Conservation (phyloP, 2,113 vertebrate species). For the Perognathus longimembris region DNA sequence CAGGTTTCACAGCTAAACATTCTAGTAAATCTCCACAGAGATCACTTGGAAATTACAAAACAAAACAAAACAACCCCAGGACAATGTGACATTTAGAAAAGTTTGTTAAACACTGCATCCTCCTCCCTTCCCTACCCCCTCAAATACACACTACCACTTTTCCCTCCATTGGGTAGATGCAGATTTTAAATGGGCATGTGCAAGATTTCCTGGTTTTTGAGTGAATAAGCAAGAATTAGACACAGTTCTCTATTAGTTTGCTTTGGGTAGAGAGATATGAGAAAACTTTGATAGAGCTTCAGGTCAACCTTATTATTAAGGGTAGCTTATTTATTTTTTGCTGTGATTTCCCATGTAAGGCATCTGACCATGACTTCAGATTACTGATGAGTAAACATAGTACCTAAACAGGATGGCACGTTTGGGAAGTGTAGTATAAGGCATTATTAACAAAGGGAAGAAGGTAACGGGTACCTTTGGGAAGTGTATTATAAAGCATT, state of each 20-base stretch:
- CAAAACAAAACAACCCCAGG: too few relatives aligned
- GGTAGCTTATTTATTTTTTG: constrained; percentile 19
- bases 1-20: not conserved
- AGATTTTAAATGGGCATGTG: not conserved
- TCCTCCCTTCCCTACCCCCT: not conserved
- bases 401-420: constrained; percentile 10
- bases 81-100: not conserved
- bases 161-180: not conserved
- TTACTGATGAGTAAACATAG: constrained; percentile 66
- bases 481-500: constrained; percentile 46
- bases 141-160: too few relatives aligned
- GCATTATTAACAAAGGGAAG: constrained; percentile 62
- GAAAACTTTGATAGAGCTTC: not conserved
- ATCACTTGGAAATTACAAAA: not conserved
- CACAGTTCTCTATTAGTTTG: not conserved
- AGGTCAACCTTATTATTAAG: constrained; percentile 40
- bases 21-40: not conserved
- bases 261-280: not conserved
- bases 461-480: not conserved
- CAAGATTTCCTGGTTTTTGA: not conserved
- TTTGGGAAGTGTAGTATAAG: constrained; percentile 14
- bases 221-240: not conserved
- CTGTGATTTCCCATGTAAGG: constrained; percentile 40
- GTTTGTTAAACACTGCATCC: not conserved
- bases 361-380: constrained; percentile 24